phyloP scores from a whole-genome alignment of 92 coral and sea anemone species.

The Phenganax subtilis region DNA sequence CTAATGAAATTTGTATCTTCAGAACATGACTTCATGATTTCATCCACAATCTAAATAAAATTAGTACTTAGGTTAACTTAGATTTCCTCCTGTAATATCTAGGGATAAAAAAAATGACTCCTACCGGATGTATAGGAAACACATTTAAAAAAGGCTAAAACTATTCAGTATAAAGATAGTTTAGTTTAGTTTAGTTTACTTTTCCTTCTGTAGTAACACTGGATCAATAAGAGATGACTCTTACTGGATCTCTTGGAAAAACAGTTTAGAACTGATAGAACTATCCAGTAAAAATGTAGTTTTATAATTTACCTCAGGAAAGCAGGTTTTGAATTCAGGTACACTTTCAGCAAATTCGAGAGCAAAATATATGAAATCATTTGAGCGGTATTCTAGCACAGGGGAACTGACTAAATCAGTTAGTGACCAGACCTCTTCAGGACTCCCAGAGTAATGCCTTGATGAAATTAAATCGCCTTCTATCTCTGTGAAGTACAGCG shows the following conservation, averaged over 20 bases:
- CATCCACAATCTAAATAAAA: slow-evolving; percentile 15
- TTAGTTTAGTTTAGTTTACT: no score
- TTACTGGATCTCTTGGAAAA: neutral
- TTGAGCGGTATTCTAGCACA: neutral
- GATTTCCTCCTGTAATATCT: no score
- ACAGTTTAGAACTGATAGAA: neutral
- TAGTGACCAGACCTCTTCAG: neutral
- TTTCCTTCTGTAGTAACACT: no score
- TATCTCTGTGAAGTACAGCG: neutral
- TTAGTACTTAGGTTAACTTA: no score
- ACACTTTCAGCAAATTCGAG: slow-evolving; percentile 17
- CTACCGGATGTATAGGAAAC: neutral
- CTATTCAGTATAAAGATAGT: neutral
- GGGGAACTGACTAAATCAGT: neutral
- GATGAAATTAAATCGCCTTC: slow-evolving; percentile 11
- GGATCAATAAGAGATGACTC: neutral
- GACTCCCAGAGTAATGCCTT: neutral
- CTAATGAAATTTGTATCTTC: slow-evolving; percentile 6
- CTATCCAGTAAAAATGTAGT: neutral
- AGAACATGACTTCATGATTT: slow-evolving; percentile 18
- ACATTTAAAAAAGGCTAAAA: neutral
- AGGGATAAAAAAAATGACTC: neutral
- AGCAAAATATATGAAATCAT: slow-evolving; percentile 6
- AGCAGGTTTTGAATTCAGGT: slow-evolving; percentile 32
- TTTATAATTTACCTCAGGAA: slow-evolving; percentile 28